Evolutionary conservation across 2,113 vertebrate species (phyloP), one percentile per base, ranked within the genome.

Genomic region (Atractosteus spatula): DNA sequence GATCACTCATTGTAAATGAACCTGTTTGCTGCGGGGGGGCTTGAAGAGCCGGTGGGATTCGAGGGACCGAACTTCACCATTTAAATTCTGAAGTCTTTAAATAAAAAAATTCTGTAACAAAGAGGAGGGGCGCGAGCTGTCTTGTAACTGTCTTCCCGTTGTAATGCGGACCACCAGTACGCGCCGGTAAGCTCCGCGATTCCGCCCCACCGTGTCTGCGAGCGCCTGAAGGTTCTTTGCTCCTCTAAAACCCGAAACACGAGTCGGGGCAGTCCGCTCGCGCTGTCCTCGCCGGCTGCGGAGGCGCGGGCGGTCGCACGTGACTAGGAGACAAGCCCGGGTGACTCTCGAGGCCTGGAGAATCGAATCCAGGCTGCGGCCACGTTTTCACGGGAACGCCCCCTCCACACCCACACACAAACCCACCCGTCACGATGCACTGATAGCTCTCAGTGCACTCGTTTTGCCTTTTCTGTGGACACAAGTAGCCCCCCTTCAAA

Each of bases 211-310:
- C 29, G 29, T 29, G 29, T 29, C 68, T 44, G 47, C 72, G 68
- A 68, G 54, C 66, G 68, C 62, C 54, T 71, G 41, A 67, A 17
- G n/a, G 66, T 62, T 68, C 42, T 62, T 74, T 74, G 66, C 56
- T 45, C 11, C 45, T 54, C 56, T 62, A 7, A 74, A 74, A 68
- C 66, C 72, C 29, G 41, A 54, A 29, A 16, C 55, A 16, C n/a
- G 41, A 12, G 11, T 41, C 7, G 55, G 42, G 10, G 12, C 62
- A 17, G 11, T 44, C 57, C 55, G 47, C 5, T 68, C 57, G 51
- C 45, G 71, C 56, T 47, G 55, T 55, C 54, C 66, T 73, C 66
- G 66, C 44, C 42, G 62, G 54, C 16, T 62, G 72, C 54, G 66
- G 66, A 66, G 68, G 62, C 68, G 16, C 56, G 13, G 44, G 44